A percentile compares a stretch with the other conserved stretches of the same genome.
Evolutionary conservation across 2,113 vertebrate species (phyloP).

Genomic region (Heterotilapia buettikoferi): DNA sequence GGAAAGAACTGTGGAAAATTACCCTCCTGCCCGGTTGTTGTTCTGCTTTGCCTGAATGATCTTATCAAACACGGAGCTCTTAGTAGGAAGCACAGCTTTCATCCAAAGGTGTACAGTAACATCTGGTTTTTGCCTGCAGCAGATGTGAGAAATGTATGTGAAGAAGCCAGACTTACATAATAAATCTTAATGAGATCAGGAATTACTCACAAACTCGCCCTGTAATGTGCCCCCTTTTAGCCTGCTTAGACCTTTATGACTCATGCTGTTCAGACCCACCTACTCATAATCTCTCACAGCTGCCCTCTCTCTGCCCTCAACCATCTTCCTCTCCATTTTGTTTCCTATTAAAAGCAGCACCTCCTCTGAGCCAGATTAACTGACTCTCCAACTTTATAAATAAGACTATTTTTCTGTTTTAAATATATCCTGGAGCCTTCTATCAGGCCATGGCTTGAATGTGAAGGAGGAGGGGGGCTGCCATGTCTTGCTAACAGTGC

Average conservation of each 20-base stretch:
- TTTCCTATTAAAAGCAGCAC: slow-evolving; percentile 8
- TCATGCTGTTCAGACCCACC: slow-evolving; percentile 22
- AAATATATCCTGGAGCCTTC: not conserved
- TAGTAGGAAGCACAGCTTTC: not conserved
- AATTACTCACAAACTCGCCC: not conserved
- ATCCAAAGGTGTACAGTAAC: not conserved
- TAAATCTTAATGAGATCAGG: slow-evolving; percentile 25
- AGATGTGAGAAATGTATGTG: not conserved
- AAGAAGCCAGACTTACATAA: not conserved
- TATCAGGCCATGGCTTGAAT: not conserved
- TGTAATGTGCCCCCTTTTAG: not conserved
- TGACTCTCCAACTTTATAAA: not conserved
- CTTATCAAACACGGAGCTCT: not conserved
- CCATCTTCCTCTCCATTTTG: slow-evolving; percentile 38
- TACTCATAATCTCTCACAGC: slow-evolving; percentile 27
- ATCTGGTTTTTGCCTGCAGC: not conserved
- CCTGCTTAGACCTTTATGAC: slow-evolving; percentile 33
- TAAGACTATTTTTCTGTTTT: not conserved
- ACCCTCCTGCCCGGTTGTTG: not conserved
- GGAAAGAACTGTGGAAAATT: not conserved
- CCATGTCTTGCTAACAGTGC: not conserved
- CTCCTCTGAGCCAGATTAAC: slow-evolving; percentile 7
- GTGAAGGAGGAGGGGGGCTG: not conserved
- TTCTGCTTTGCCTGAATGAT: not conserved
- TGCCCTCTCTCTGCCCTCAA: slow-evolving; percentile 19